Conservation (phyloP, 2,797 vertebrate species). For the Phyllotis vaccarum region DNA sequence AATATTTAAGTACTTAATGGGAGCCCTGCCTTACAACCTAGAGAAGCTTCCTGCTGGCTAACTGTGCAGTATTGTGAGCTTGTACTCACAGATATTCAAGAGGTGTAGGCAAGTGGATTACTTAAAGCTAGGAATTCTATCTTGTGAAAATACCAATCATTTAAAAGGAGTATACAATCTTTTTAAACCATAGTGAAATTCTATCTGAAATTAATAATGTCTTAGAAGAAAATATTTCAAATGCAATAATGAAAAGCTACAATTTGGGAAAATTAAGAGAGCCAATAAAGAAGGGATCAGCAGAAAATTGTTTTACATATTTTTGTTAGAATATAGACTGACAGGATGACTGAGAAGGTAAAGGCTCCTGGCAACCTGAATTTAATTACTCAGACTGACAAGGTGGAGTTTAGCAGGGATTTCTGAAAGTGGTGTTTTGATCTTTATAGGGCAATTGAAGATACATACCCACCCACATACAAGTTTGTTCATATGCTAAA, state of each 20-base stretch:
- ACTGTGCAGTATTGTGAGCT: not conserved
- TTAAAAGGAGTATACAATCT: not conserved
- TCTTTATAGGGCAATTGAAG: not conserved
- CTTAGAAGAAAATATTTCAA: slow-evolving; percentile 26
- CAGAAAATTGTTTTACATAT: not conserved
- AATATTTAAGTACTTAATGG: not conserved
- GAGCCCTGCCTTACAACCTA: not conserved
- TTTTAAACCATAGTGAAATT: not conserved
- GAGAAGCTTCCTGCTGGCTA: not conserved
- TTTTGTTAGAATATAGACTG: not conserved
- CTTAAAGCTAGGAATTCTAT: not conserved
- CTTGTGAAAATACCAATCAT: not conserved
- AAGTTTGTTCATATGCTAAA: not conserved
- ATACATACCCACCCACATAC: not conserved
- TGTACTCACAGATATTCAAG: not conserved
- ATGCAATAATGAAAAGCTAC: not conserved
- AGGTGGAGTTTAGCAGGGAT: not conserved
- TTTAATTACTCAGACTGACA: not conserved
- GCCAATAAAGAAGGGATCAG: not conserved
- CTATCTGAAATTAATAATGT: not conserved
- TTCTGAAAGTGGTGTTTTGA: not conserved
- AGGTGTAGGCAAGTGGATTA: not conserved
- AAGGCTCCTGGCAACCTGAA: not conserved
- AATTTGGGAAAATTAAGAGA: not conserved
- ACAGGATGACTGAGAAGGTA: not conserved